Base-by-base conservation (phyloP, 2,797 vertebrate species). In the Gymnodraco acuticeps region DNA sequence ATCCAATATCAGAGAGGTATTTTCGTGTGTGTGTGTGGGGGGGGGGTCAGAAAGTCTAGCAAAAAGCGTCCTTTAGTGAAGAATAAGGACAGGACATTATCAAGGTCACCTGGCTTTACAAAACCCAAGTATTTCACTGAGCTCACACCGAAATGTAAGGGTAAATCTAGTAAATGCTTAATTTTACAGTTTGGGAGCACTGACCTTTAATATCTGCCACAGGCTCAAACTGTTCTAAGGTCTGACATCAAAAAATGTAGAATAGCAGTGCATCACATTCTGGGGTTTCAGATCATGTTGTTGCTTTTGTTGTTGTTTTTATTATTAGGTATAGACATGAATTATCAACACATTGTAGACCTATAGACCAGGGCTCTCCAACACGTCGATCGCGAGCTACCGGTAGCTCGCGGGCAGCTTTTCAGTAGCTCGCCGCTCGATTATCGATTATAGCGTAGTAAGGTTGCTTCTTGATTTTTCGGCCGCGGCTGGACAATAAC, bases 181-280 rank as follows among this genome's bases (percentile, higher is more conserved):
- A n/a, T 4, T 52, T 31, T 42, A 50, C 17, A 43, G 6, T 23
- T 48, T 67, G 20, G 38, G 5, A 48, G 20, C 2, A 43, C 20
- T 51, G 45, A 15, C 12, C 56, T 52, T 15, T 51, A 64, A 17
- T 17, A 65, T 38, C 31, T 23, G 46, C 20, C 23, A 27, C 46
- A 33, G 20, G 19, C 61, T 64, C 15, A 10, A 43, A n/a, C 58
- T 48, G 53, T 50, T 61, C n/a, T 33, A 46, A 64, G 43, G 5
- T 20, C 12, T 70, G 73, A 72, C 27, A 64, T 55, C 42, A 38
- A 7, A 42, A 73, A 66, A 59, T 17, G 3, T 5, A 54, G 20
- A 69, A 71, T 59, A 47, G 15, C 15, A 58, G 20, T 53, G 17
- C 9, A 59, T 38, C 33, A 38, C 33, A 38, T 38, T 38, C 33